These are phyloP conservation scores for Toxostoma redivivum DNA, from an alignment of 2,113 vertebrate species.

Conservation along the genomic window DNA sequence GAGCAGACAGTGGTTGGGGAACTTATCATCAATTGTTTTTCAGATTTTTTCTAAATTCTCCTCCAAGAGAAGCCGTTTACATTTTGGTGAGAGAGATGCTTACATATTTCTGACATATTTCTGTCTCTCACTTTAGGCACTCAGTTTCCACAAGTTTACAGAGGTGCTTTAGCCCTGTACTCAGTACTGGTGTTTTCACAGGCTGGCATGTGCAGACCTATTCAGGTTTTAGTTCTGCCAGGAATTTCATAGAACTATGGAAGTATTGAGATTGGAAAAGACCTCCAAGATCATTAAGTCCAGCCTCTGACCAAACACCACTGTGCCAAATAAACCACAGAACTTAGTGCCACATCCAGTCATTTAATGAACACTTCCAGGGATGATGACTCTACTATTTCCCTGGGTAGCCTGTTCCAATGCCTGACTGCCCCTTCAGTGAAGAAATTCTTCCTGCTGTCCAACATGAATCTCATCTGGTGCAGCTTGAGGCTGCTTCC, in stretches of 20 bases:
- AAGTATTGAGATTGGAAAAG: not conserved
- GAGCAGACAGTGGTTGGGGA: not conserved
- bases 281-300: not conserved
- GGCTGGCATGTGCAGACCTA: not conserved
- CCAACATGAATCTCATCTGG: not conserved
- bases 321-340: not conserved
- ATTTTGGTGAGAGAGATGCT: not conserved
- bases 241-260: not conserved
- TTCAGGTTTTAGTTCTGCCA: not conserved
- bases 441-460: not conserved
- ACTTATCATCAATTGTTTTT: not conserved
- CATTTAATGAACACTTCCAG: not conserved
- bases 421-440: not conserved
- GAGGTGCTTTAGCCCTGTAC: not conserved
- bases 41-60: not conserved
- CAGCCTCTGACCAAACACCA: not conserved
- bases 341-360: not conserved
- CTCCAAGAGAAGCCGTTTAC: not conserved
- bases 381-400: not conserved
- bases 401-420: not conserved
- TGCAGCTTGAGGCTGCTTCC: not conserved
- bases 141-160: not conserved
- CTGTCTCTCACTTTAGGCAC: not conserved
- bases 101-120: not conserved
- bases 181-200: not conserved